Conservation (phyloP, 2,888 invertebrate species). For the Cataglyphis livida region DNA sequence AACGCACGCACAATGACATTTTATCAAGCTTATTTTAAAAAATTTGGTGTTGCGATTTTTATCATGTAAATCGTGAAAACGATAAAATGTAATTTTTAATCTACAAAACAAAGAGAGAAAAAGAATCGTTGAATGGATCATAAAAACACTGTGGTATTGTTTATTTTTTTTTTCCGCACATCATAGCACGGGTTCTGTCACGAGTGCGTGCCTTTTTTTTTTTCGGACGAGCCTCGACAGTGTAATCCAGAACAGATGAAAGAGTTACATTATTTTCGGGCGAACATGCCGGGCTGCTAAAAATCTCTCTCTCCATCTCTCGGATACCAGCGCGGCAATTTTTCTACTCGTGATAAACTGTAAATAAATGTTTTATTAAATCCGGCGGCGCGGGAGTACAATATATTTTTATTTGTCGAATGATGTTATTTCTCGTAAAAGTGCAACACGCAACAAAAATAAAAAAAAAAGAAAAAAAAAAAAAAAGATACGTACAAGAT, state of each 20-base stretch:
- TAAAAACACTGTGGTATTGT: constrained; percentile 51
- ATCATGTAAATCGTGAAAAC: constrained; percentile 25
- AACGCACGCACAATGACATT: background rate
- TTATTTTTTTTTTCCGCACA: constrained; percentile 44
- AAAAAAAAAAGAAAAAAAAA: constrained; percentile 16
- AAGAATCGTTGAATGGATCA: constrained; percentile 51
- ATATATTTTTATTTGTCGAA: constrained; percentile 54
- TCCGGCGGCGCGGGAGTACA: constrained; percentile 34
- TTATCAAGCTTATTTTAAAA: constrained; percentile 36
- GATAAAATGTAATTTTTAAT: constrained; percentile 50
- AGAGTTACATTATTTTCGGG: constrained; percentile 56
- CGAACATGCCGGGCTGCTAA: constrained; percentile 43
- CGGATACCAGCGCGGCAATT: constrained; percentile 48
- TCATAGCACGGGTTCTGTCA: constrained; percentile 44
- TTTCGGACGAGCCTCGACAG: constrained; percentile 50
- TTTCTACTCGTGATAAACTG: constrained; percentile 54
- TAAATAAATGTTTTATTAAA: constrained; percentile 57
- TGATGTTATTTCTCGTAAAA: constrained; percentile 54
- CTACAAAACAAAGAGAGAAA: constrained; percentile 43
- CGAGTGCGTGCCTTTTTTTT: constrained; percentile 52
- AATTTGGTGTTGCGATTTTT: constrained; percentile 29
- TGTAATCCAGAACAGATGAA: constrained; percentile 51
- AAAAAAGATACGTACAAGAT: constrained; percentile 39
- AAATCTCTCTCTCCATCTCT: constrained; percentile 47
- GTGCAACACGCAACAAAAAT: constrained; percentile 14